Base-by-base conservation (phyloP, 2,797 vertebrate genomes). In the Gymnopithys bicolor region DNA sequence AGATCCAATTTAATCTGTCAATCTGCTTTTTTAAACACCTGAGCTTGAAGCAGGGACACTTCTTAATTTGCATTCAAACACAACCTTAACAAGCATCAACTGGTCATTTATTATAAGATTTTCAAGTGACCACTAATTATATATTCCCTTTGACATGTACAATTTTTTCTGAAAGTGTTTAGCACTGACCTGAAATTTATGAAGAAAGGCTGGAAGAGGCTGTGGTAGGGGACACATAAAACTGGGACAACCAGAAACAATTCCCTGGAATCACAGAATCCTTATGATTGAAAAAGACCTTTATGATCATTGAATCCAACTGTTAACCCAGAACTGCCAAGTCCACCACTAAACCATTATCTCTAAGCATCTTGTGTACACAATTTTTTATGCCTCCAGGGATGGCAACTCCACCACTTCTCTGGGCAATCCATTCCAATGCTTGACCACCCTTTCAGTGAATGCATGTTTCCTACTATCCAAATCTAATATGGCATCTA, bases 1-100 rank as follows among this genome's bases (percentile, higher is more conserved):
- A 51, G 46, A 62, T 55, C 51, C 7, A 4, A 18, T 39, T 1
- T 0, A 68, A n/a, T 25, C 46, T 78, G 53, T 81, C 0, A 0
- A 84, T 56, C 43, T 88, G 43, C 15, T 87, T 80, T 55, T 74
- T 89, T 18, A 80, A 87, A 55, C 30, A 71, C 21, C n/a, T 52
- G 39, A 80, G 25, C 30, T 45, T 75, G 58, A 87, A 59, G 53
- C 58, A 68, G 41, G 33, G 37, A 35, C 19, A 16, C 3, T 88
- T 25, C 33, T 87, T 80, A 53, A 45, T 49, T 51, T 64, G 14
- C 32, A 43, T 80, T 69, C 33, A 79, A 66, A 60, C 32, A 51
- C 27, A 67, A 16, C 25, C 45, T 73, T 69, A 66, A 39, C 11
- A 58, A 62, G 24, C 4, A 16, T 71, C 58, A 75, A 0, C 52